Evolutionary conservation across 2,797 vertebrate genomes (phyloP), one percentile per base, ranked within the genome.

Genomic region (Alectoris magna): DNA sequence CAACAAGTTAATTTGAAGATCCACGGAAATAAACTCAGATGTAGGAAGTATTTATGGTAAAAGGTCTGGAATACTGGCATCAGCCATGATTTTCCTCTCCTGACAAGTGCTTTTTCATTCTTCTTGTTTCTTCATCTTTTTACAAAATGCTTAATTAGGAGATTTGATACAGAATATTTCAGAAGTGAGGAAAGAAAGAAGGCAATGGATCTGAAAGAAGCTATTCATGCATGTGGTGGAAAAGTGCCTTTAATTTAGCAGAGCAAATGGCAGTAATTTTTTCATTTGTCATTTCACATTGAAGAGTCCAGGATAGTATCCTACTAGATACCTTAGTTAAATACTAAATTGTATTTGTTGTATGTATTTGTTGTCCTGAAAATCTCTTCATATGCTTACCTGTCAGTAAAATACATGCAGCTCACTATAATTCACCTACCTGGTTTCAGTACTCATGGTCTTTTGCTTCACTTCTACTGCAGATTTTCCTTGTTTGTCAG

Each of bases 21-120:
- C 90, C 78, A 82, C 8, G 86, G 68, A 81, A 95, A 62, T 90
- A 74, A 84, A 55, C 93, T 82, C 88, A 80, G 80, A 85, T 90
- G 62, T 85, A 56, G 68, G 90, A 96, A 97, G 81, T 62, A 66
- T 96, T 97, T 94, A 58, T 76, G 77, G 78, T 64, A 75, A 67
- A 92, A 94, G 27, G 38, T 85, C 67, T 80, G 83, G 66, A 95
- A 91, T 95, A 68, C 66, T 92, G 80, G 46, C 71, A 72, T 85
- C 53, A 59, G 49, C 85, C 81, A 51, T 58, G 72, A 89, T 95
- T 95, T 96, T 89, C 73, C 79, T 93, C 76, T 59, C 56, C 92
- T 94, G 79, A 83, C 67, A 91, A 80, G 77, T 70, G 85, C 56
- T 94, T 88, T 90, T 97, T 94, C 84, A 80, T 84, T 59, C 43